Evolutionary conservation across 2,888 invertebrate species (phyloP).

Genomic region (Catocala fraxini): DNA sequence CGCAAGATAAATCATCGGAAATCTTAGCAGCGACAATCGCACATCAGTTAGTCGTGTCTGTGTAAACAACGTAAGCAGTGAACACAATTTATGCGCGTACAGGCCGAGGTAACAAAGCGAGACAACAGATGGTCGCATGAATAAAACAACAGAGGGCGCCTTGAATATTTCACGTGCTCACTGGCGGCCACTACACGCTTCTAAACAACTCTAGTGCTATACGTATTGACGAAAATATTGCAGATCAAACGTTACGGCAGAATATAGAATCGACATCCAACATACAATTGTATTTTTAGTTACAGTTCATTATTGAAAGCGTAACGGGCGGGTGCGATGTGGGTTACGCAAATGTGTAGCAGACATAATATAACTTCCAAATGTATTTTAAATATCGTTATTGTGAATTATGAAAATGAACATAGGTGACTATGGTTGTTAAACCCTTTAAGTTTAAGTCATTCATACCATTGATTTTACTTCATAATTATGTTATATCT

Average conservation of each 20-base stretch:
- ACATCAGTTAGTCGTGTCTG: constrained; percentile 17
- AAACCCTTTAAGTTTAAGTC: too few species aligned
- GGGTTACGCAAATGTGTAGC: too few species aligned
- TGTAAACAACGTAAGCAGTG: constrained; percentile 12
- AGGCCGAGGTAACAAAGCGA: constrained; percentile 62
- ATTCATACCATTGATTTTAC: too few species aligned
- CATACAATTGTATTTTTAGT: too few species aligned
- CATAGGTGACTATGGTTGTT: too few species aligned
- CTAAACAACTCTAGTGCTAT: constrained; percentile 17
- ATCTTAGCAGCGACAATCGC: constrained; percentile 5
- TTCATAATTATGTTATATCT: too few species aligned
- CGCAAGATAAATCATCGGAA: background rate
- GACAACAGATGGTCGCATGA: constrained; percentile 69
- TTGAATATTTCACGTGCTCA: constrained; percentile 68
- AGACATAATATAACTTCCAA: too few species aligned
- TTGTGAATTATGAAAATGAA: too few species aligned
- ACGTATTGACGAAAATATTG: constrained; percentile 16
- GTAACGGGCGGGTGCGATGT: too few species aligned
- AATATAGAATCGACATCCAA: too few species aligned
- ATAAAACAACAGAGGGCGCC: constrained; percentile 61
- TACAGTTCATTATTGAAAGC: too few species aligned
- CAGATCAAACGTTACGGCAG: background rate
- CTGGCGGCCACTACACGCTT: constrained; percentile 24
- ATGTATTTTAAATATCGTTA: too few species aligned
- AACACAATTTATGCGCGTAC: constrained; percentile 52